Evolutionary conservation across 2,888 invertebrate species (phyloP).

Genomic region (Idaea straminata): DNA sequence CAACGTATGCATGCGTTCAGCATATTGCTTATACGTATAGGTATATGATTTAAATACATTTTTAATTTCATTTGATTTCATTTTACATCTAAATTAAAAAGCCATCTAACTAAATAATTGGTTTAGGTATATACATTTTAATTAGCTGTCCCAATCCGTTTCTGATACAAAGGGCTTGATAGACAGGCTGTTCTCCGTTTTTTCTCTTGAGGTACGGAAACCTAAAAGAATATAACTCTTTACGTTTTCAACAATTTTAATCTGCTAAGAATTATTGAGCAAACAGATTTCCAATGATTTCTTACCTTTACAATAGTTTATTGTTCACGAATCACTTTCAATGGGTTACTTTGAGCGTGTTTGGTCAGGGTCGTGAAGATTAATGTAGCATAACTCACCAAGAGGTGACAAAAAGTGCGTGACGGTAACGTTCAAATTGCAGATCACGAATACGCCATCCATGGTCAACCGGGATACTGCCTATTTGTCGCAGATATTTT

Average conservation of each 20-base stretch:
- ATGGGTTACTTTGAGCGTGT: slow-evolving; percentile 35
- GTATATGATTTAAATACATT: too few relatives aligned
- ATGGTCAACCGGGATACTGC: slow-evolving; percentile 37
- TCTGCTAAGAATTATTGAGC: neutral
- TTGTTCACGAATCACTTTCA: neutral
- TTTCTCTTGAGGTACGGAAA: neutral
- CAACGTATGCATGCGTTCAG: too few relatives aligned
- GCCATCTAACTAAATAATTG: too few relatives aligned
- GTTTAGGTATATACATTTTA: too few relatives aligned
- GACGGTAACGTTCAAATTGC: slow-evolving; percentile 54
- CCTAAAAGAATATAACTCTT: neutral
- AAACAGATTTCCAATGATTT: slow-evolving; percentile 2
- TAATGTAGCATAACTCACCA: slow-evolving; percentile 70
- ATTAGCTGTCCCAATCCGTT: too few relatives aligned
- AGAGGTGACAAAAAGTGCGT: slow-evolving; percentile 68
- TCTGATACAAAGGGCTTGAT: too few relatives aligned
- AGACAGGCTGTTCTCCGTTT: neutral
- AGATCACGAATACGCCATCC: slow-evolving; percentile 60
- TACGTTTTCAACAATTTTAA: neutral
- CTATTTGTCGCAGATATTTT: slow-evolving; percentile 52
- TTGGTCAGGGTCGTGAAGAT: slow-evolving; percentile 51
- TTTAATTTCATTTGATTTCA: too few relatives aligned
- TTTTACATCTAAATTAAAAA: too few relatives aligned
- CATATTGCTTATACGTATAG: too few relatives aligned
- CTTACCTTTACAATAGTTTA: neutral